Base-by-base conservation (phyloP, 1,140 invertebrate species). In the Aphelenchoides avenae region DNA sequence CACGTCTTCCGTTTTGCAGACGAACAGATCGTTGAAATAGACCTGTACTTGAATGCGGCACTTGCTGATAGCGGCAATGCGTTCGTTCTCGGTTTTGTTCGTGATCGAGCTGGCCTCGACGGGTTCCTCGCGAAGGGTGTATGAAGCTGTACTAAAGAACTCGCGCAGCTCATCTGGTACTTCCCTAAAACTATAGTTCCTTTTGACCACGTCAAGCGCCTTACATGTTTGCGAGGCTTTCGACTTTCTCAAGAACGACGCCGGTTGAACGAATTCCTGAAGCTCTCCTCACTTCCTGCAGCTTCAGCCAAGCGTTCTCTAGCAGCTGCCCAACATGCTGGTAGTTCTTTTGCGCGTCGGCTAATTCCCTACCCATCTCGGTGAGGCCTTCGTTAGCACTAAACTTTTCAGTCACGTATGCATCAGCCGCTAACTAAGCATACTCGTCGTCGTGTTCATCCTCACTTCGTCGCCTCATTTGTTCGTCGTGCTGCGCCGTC, bases 1-100 rank as follows among this genome's bases (percentile, higher is more conserved):
- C 18, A 22, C 20, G 1, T 31, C 46, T 24, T 69, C 39, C 5
- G 61, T 65, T 5, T 22, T 20, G 39, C 62, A 65, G 15, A 66
- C 64, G 13, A 67, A 49, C 9, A 64, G 30, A 30, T 66, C 49
- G 33, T 66, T 66, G 57, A 66, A 66, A 33, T 43, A 57, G 22
- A 66, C 33, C 31, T 65, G 41, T 31, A 66, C 43, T 13, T 40
- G 55, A 5, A 57, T 60, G 9, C 55, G 51, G n/a, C 61, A 57
- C 26, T 29, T 43, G 36, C 33, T 27, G 5, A 51, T 63, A 5
- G 44, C 47, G 22, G 18, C n/a, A 6, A 13, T 11, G 3, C 57
- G 4, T 5, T 52, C 34, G 3, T 52, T 52, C 34, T 15, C 31
- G 15, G 27, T 20, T 20, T 22, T 42, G 9, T 42, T 24, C 13